These are phyloP conservation scores for Turdus rufiventris DNA, from an alignment of 2,113 vertebrate genomes.

Conservation along the genomic window DNA sequence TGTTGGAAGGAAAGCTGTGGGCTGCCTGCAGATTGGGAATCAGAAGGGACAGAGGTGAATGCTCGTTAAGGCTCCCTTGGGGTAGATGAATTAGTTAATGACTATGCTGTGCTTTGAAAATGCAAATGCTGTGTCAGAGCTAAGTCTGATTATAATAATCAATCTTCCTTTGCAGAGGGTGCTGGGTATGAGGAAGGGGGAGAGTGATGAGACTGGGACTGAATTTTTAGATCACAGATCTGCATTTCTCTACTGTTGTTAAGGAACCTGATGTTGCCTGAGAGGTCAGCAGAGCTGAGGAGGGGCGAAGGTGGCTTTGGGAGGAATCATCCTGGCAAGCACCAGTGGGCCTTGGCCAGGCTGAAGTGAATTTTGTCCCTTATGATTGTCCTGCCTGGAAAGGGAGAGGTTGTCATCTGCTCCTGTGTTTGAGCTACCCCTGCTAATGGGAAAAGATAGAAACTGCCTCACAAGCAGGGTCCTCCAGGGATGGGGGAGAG, in stretches of 20 bases:
- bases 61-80: conserved; percentile 43
- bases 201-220: background rate
- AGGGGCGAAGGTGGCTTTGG: background rate
- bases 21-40: conserved; percentile 4
- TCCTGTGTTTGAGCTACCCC: background rate
- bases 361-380: background rate
- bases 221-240: background rate
- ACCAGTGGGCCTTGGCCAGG: background rate
- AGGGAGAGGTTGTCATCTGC: background rate
- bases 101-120: conserved; percentile 60
- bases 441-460: conserved; percentile 22
- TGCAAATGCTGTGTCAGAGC: conserved; percentile 58
- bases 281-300: background rate
- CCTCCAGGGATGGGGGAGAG: background rate
- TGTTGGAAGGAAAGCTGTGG: background rate
- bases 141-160: conserved; percentile 61
- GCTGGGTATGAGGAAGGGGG: background rate
- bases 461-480: conserved; percentile 29
- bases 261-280: background rate
- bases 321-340: background rate
- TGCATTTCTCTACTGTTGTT: background rate
- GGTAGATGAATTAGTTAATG: conserved; percentile 60
- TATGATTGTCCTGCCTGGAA: background rate
- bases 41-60: conserved; percentile 38
- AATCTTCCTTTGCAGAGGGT: conserved; percentile 52